Percentiles rank a stretch among this genome's conserved stretches.
These are phyloP conservation scores for Macrophya annulata DNA, from an alignment of 2,888 invertebrate species.

Conservation along the genomic window DNA sequence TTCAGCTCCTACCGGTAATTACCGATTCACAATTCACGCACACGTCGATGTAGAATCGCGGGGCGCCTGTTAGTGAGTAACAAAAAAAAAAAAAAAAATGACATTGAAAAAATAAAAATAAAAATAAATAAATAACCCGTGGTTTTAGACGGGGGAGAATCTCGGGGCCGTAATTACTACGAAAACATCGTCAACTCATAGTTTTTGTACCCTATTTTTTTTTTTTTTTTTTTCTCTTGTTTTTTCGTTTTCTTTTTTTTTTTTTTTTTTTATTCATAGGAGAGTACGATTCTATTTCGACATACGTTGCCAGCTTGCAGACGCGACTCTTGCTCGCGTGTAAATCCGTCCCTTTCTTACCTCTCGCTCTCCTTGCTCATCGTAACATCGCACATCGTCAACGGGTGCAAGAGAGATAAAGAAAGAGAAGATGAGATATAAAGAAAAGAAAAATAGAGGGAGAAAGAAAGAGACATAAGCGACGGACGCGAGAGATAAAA, in stretches of 20 bases:
- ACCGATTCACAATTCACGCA: conserved; percentile 32
- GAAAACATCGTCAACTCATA: conserved; percentile 74
- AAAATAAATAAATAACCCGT: not conserved
- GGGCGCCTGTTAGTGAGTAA: not conserved
- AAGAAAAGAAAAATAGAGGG: conserved; percentile 36
- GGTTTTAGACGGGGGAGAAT: conserved; percentile 27
- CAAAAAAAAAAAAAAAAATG: not conserved
- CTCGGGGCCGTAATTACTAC: conserved; percentile 72
- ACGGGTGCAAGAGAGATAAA: conserved; percentile 2
- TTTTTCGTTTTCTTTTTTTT: too few relatives aligned
- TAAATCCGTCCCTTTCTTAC: conserved; percentile 61
- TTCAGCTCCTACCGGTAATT: conserved; percentile 21
- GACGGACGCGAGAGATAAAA: conserved; percentile 55
- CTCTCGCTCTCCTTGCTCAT: conserved; percentile 55
- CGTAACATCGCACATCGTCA: conserved; percentile 2
- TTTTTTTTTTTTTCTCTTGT: conserved; percentile 62
- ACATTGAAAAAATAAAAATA: not conserved
- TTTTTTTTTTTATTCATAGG: conserved; percentile 58
- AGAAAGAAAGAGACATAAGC: conserved; percentile 53
- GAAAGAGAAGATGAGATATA: conserved; percentile 42
- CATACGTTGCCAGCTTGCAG: conserved; percentile 74
- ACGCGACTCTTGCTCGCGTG: conserved; percentile 45
- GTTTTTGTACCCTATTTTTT: conserved; percentile 65
- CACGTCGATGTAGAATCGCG: not conserved
- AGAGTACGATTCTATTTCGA: conserved; percentile 75